Evolutionary conservation across 2,888 invertebrate species (phyloP).

Genomic region (Elysia crispata): DNA sequence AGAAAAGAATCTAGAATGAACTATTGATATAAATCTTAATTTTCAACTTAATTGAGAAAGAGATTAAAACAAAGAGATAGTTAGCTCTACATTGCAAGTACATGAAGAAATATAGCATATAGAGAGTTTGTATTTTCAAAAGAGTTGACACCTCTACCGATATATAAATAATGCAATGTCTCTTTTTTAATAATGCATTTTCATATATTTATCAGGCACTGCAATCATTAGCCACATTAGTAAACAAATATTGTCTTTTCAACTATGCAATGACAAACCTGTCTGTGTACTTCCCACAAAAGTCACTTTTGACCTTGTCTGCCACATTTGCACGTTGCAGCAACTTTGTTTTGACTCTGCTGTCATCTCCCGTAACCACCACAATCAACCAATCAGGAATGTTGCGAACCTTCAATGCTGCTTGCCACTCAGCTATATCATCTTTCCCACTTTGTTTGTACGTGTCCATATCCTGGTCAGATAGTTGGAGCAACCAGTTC

Average conservation of each 20-base stretch:
- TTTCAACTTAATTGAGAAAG: too few relatives aligned
- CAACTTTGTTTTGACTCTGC: slow-evolving; percentile 89
- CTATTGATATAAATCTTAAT: too few relatives aligned
- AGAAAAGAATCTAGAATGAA: too few relatives aligned
- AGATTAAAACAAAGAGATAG: too few relatives aligned
- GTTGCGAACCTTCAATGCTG: slow-evolving; percentile 85
- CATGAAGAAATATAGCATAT: too few relatives aligned
- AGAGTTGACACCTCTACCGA: too few relatives aligned
- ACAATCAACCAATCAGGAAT: slow-evolving; percentile 95
- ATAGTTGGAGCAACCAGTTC: not conserved
- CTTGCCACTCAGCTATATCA: slow-evolving; percentile 92
- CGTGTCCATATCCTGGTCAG: slow-evolving; percentile 89
- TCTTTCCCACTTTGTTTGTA: slow-evolving; percentile 93
- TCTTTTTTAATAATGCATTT: too few relatives aligned
- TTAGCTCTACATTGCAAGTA: too few relatives aligned
- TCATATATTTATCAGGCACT: too few relatives aligned
- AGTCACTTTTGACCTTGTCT: slow-evolving; percentile 95
- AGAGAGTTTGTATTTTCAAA: too few relatives aligned
- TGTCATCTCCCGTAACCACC: slow-evolving; percentile 93
- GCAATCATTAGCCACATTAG: too few relatives aligned
- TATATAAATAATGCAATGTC: too few relatives aligned
- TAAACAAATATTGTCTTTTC: not conserved
- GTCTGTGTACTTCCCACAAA: slow-evolving; percentile 91
- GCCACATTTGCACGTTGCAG: slow-evolving; percentile 91
- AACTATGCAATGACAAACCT: slow-evolving; percentile 77